Conservation (phyloP, 2,888 invertebrate genomes). For the Hipparchia sbordonii region DNA sequence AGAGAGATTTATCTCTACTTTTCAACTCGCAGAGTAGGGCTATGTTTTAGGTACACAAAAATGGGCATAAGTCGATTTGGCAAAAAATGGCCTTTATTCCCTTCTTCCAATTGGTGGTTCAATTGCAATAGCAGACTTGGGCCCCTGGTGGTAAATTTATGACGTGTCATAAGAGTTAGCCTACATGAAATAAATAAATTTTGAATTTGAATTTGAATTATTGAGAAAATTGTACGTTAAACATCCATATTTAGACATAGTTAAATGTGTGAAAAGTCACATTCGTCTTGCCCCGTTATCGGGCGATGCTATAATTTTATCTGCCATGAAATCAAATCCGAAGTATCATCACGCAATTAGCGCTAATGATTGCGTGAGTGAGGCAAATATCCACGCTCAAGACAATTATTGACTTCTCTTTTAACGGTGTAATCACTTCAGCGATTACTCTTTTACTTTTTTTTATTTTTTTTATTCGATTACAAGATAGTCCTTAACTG, state of each 20-base stretch:
- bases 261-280: slow-evolving; percentile 13
- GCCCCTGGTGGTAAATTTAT: too few relatives aligned
- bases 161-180: too few relatives aligned
- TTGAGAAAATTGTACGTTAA: background rate
- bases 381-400: slow-evolving; percentile 19
- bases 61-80: too few relatives aligned
- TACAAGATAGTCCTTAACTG: too few relatives aligned
- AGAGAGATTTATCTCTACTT: too few relatives aligned
- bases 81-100: too few relatives aligned
- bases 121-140: too few relatives aligned
- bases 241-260: background rate
- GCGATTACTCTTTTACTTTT: slow-evolving; percentile 11
- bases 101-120: too few relatives aligned
- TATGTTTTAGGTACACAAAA: too few relatives aligned
- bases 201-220: background rate
- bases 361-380: slow-evolving; percentile 30
- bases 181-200: too few relatives aligned
- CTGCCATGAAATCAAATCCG: slow-evolving; percentile 31
- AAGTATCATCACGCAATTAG: slow-evolving; percentile 32
- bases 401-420: slow-evolving; percentile 26
- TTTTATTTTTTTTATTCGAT: too few relatives aligned
- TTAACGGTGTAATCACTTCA: slow-evolving; percentile 13
- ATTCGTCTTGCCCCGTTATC: slow-evolving; percentile 14
- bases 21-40: too few relatives aligned
- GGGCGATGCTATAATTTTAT: slow-evolving; percentile 27